Evolutionary conservation across 2,797 vertebrate species (phyloP).

Genomic region (Alca torda): DNA sequence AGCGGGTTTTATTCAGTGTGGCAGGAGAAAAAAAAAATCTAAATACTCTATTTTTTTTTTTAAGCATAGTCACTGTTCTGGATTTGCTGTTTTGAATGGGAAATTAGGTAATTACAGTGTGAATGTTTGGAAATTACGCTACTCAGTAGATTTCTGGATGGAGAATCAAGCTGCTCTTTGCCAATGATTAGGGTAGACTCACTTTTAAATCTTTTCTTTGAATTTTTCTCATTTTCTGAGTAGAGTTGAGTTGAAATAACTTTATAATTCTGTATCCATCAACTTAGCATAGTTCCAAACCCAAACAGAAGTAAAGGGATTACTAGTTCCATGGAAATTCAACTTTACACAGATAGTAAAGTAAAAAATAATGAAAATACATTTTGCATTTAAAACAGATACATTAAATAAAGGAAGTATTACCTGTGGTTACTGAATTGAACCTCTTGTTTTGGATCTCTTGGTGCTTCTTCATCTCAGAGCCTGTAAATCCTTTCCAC

Average conservation of each 20-base stretch:
- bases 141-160: neutral
- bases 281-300: neutral
- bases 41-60: neutral
- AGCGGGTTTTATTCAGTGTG: neutral
- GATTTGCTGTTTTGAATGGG: neutral
- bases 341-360: neutral
- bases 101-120: neutral
- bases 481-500: neutral
- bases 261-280: neutral
- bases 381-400: neutral
- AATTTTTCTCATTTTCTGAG: neutral
- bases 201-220: neutral
- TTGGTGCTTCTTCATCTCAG: neutral
- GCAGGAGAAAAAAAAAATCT: neutral
- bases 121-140: neutral
- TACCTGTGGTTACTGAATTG: neutral
- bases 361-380: neutral
- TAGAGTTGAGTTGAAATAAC: neutral
- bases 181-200: neutral
- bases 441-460: neutral
- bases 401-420: neutral
- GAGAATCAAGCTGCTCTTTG: neutral
- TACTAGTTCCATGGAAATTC: neutral
- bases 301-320: neutral
- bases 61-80: neutral